Conservation (phyloP, 2,888 invertebrate species). For the Chaetoderma sp. region DNA sequence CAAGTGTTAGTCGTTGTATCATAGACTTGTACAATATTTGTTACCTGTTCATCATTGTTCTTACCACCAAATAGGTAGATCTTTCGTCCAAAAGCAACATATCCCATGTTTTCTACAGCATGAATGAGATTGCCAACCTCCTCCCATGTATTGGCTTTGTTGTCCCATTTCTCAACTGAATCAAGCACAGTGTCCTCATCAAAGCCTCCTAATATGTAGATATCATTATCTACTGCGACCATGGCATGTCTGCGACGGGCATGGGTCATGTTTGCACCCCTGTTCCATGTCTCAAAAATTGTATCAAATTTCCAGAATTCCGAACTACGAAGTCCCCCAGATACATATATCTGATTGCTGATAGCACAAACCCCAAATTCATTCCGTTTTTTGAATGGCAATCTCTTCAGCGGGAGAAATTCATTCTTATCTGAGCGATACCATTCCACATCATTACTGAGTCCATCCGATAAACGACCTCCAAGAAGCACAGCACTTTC, state of each 20-base stretch:
- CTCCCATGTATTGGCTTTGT: constrained; percentile 52
- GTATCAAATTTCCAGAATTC: constrained; percentile 64
- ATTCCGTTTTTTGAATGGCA: constrained; percentile 61
- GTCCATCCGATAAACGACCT: constrained; percentile 55
- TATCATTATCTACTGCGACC: constrained; percentile 56
- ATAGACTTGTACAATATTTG: constrained; percentile 57
- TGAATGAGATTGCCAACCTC: constrained; percentile 47
- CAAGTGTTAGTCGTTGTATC: constrained; percentile 50
- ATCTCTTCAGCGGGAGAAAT: constrained; percentile 49
- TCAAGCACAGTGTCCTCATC: constrained; percentile 58
- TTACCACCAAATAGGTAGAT: constrained; percentile 62
- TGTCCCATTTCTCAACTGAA: constrained; percentile 58
- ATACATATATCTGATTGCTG: constrained; percentile 59
- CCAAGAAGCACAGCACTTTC: constrained; percentile 58
- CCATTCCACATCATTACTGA: constrained; percentile 60
- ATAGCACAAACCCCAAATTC: constrained; percentile 58
- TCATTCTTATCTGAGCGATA: constrained; percentile 51
- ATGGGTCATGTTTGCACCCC: constrained; percentile 52
- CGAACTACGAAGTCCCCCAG: constrained; percentile 57
- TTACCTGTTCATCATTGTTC: constrained; percentile 61
- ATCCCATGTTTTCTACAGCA: constrained; percentile 64
- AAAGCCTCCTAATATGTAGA: constrained; percentile 60
- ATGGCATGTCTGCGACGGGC: constrained; percentile 59
- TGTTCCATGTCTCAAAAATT: constrained; percentile 56
- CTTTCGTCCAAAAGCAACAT: constrained; percentile 49